These are phyloP conservation scores for Bubalus kerabau DNA, from an alignment of 2,113 vertebrate species.

Conservation along the genomic window DNA sequence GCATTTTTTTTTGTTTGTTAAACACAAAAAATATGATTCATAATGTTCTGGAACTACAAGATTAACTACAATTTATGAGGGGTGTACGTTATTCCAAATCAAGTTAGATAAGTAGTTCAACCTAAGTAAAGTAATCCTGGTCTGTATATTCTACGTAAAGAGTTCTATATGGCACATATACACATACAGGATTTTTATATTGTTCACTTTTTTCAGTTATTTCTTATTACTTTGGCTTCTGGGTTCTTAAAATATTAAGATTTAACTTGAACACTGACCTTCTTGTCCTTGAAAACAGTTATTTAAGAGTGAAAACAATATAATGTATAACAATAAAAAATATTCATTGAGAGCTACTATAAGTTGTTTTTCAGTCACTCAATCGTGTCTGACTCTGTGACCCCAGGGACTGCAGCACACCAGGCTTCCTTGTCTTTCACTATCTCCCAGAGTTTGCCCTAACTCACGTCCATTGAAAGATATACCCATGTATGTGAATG, in stretches of 20 bases:
- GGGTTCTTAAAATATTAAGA: not conserved
- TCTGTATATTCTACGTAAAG: not conserved
- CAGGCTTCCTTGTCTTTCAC: not conserved
- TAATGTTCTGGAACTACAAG: not conserved
- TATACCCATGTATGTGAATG: not conserved
- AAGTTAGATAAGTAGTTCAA: not conserved
- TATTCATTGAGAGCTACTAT: not conserved
- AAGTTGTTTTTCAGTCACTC: not conserved
- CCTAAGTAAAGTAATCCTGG: not conserved
- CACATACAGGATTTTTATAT: not conserved
- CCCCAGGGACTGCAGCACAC: not conserved
- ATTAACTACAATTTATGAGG: not conserved
- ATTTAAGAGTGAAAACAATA: not conserved
- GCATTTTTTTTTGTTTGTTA: not conserved
- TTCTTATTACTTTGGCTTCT: not conserved
- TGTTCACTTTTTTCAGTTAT: not conserved
- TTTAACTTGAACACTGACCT: not conserved
- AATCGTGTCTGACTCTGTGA: not conserved
- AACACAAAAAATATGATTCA: not conserved
- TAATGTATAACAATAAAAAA: not conserved
- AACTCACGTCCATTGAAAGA: not conserved
- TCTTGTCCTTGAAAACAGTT: not conserved
- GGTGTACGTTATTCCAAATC: not conserved
- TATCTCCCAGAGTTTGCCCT: not conserved
- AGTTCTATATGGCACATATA: not conserved